Conservation (phyloP, 2,888 invertebrate genomes). For the Phorcus lineatus region DNA sequence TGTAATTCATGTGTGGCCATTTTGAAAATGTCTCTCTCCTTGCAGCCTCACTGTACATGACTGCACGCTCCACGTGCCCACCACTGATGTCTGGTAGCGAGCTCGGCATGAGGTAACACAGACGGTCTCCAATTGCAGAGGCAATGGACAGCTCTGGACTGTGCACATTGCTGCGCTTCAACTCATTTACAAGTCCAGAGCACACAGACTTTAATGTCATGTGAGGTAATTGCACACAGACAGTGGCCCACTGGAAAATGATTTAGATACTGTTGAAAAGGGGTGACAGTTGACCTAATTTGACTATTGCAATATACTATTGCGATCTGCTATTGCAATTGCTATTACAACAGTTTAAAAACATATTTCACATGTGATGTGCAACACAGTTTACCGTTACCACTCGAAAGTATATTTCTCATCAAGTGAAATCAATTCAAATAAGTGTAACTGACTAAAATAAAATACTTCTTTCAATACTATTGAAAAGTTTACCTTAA, state of each 20-base stretch:
- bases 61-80: conserved; percentile 73
- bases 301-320: too few species aligned
- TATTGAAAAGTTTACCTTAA: too few species aligned
- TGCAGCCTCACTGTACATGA: conserved; percentile 94
- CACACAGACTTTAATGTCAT: conserved; percentile 87
- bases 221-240: conserved; percentile 88
- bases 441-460: too few species aligned
- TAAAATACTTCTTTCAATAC: too few species aligned
- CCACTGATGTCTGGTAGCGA: conserved; percentile 50
- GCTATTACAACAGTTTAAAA: too few species aligned
- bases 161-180: conserved; percentile 84
- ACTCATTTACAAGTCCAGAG: conserved; percentile 86
- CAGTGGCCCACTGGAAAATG: conserved; percentile 89
- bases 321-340: too few species aligned
- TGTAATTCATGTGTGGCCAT: conserved; percentile 98
- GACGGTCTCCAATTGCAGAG: conserved; percentile 89
- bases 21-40: conserved; percentile 92
- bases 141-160: conserved; percentile 91
- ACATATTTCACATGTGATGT: too few species aligned
- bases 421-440: too few species aligned
- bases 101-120: conserved; percentile 73
- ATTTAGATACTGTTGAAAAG: not conserved
- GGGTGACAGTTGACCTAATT: too few species aligned
- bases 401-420: too few species aligned
- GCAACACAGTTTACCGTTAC: too few species aligned